A percentile compares a stretch with the other conserved stretches of the same genome.
These are phyloP conservation scores for Euphydryas editha DNA, from an alignment of 2,888 invertebrate genomes.

Conservation along the genomic window DNA sequence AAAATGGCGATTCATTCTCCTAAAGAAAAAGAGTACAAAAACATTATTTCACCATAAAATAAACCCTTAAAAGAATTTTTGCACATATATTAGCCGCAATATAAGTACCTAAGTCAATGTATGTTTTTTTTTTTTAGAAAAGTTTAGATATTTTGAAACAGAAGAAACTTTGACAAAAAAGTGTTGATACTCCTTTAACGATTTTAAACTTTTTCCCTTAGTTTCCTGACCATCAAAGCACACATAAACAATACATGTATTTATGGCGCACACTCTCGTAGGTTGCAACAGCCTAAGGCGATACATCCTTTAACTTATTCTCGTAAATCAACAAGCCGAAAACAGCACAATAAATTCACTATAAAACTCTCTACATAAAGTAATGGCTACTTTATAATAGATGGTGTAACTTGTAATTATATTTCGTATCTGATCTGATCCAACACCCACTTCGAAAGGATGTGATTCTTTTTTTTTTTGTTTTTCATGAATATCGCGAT, in stretches of 20 bases:
- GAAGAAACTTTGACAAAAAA: no score
- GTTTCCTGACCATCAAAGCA: no score
- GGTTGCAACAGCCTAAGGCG: not conserved
- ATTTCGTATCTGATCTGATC: conserved; percentile 52
- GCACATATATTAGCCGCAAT: no score
- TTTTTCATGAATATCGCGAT: not conserved
- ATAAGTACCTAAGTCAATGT: no score
- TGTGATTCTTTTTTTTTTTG: not conserved
- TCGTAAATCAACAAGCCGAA: conserved; percentile 46
- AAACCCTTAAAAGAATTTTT: no score
- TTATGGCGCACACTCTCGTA: not conserved
- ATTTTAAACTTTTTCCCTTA: no score
- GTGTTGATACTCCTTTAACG: no score
- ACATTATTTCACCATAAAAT: no score
- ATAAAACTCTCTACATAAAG: conserved; percentile 55
- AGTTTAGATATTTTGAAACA: no score
- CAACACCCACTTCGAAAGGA: not conserved
- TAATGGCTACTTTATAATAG: conserved; percentile 77
- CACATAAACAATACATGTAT: not conserved
- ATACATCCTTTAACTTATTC: not conserved
- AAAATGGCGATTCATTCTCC: no score
- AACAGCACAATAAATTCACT: conserved; percentile 73
- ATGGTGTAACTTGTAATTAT: conserved; percentile 77
- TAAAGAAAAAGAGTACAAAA: no score
- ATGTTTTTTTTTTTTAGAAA: no score